Conservation (phyloP, 2,113 vertebrate genomes). For the Numenius arquata region DNA sequence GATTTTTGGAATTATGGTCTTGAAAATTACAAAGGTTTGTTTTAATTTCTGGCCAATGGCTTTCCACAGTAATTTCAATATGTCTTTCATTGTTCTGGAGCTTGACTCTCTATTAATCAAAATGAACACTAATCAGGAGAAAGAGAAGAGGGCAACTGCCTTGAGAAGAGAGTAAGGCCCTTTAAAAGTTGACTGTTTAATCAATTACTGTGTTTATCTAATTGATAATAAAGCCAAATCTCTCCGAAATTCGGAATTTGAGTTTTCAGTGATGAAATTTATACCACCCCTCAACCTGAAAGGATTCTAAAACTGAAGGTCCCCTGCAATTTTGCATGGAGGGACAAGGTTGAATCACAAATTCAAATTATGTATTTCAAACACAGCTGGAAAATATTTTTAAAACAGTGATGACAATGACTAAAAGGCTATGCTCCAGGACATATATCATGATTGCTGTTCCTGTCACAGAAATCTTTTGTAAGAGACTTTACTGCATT, state of each 20-base stretch:
- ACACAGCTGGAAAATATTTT: not conserved
- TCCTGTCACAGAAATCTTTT: not conserved
- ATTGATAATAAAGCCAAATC: not conserved
- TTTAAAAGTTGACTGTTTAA: not conserved
- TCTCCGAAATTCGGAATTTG: not conserved
- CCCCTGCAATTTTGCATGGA: not conserved
- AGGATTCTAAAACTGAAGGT: not conserved
- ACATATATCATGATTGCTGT: not conserved
- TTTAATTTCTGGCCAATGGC: not conserved
- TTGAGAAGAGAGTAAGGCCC: not conserved
- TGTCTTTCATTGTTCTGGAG: not conserved
- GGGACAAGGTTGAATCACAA: not conserved
- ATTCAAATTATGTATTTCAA: not conserved
- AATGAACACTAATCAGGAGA: not conserved
- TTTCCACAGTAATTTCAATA: not conserved
- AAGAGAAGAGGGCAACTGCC: not conserved
- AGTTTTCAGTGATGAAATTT: not conserved
- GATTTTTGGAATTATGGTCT: not conserved
- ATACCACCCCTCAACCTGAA: not conserved
- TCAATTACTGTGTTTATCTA: not conserved
- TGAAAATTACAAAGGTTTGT: not conserved
- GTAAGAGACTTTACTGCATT: not conserved
- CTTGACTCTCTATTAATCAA: not conserved
- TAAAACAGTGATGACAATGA: not conserved
- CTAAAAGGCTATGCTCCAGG: not conserved